Evolutionary conservation across 2,113 vertebrate species (phyloP).

Genomic region (Edolisoma coerulescens): DNA sequence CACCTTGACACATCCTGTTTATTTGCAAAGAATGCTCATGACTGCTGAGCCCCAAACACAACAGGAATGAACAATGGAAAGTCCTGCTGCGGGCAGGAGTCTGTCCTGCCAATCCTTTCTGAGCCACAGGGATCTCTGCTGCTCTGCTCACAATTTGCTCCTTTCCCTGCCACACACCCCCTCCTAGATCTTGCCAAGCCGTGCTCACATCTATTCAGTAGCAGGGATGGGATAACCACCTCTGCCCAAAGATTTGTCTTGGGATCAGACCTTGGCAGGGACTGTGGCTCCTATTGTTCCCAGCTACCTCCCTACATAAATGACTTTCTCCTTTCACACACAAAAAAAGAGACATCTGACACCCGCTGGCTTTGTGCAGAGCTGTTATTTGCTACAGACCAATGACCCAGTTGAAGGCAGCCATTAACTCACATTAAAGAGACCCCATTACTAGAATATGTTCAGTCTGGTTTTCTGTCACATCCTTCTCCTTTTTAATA

Average conservation of each 20-base stretch:
- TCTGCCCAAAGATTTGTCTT: not conserved
- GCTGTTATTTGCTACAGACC: constrained; percentile 7
- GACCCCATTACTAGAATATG: not conserved
- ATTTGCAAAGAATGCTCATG: not conserved
- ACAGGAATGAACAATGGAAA: not conserved
- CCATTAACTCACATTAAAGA: constrained; percentile 16
- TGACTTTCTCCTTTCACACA: constrained; percentile 31
- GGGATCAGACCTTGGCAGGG: not conserved
- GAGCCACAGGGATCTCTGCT: not conserved
- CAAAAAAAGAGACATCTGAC: constrained; percentile 5
- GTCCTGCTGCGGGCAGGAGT: not conserved
- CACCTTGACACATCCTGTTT: not conserved
- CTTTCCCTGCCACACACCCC: not conserved
- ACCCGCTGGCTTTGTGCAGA: not conserved
- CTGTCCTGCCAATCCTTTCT: not conserved
- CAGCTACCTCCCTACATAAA: not conserved
- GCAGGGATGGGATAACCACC: not conserved
- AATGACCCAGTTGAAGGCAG: constrained; percentile 2
- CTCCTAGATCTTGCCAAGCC: not conserved
- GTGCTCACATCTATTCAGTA: not conserved
- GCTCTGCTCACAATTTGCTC: not conserved
- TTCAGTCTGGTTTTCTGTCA: constrained; percentile 1
- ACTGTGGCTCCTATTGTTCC: not conserved
- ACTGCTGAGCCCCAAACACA: not conserved
- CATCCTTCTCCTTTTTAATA: not conserved